phyloP scores from a whole-genome alignment of 1,140 invertebrate genomes.

The Colletes latitarsis region DNA sequence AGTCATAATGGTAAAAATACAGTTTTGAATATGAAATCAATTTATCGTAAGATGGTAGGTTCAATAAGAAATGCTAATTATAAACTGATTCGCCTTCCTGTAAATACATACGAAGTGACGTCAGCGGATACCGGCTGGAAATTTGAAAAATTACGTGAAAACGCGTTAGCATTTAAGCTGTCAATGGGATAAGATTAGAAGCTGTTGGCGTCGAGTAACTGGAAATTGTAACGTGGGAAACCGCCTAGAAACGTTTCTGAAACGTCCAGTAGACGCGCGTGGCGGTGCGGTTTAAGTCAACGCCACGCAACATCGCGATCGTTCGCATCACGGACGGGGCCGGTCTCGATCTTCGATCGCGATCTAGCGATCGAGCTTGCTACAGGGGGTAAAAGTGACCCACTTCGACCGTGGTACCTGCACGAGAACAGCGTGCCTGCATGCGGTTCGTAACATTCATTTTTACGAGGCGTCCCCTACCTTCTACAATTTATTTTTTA shows the following conservation, averaged over 20 bases:
- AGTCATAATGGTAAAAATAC: too few relatives aligned
- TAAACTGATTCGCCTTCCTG: too few relatives aligned
- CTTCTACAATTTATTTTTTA: too few relatives aligned
- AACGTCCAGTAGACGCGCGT: slow-evolving; percentile 23
- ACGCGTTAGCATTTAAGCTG: too few relatives aligned
- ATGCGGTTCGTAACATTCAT: background rate
- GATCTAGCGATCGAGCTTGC: slow-evolving; percentile 54
- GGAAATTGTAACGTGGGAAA: background rate
- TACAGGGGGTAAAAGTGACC: slow-evolving; percentile 68
- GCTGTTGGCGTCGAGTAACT: background rate
- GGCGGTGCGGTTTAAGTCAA: background rate
- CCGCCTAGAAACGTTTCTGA: background rate
- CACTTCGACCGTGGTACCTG: slow-evolving; percentile 31
- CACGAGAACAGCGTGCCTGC: slow-evolving; percentile 4
- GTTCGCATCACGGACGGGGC: slow-evolving; percentile 33
- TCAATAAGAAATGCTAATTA: too few relatives aligned
- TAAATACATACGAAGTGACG: too few relatives aligned
- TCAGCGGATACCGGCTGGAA: too few relatives aligned
- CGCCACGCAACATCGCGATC: slow-evolving; percentile 37
- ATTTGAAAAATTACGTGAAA: too few relatives aligned
- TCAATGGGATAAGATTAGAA: too few relatives aligned
- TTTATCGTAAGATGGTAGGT: too few relatives aligned
- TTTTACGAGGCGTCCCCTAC: slow-evolving; percentile 20
- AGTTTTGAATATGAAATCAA: too few relatives aligned
- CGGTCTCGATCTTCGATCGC: slow-evolving; percentile 56